Evolutionary conservation across 2,797 vertebrate species (phyloP), one percentile per base, ranked within the genome.

Genomic region (Tachyglossus aculeatus): DNA sequence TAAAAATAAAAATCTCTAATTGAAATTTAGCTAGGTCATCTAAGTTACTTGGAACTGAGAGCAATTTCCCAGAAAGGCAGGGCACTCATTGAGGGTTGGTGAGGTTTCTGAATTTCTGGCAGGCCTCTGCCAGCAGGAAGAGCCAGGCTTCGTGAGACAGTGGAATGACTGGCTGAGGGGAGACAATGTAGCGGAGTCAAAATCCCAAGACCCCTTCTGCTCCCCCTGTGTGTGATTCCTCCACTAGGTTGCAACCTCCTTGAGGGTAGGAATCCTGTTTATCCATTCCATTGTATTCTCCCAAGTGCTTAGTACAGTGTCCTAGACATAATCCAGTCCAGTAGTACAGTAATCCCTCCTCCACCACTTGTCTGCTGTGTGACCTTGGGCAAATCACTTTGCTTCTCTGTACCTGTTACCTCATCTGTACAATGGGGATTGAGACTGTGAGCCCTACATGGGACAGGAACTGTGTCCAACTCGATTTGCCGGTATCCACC

Each of bases 11-110:
- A 55, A 22, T 80, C 79, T 87, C 76, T 73, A 83, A 27, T 55
- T 73, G 72, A 84, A 85, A 83, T 44, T 64, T 58, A 74, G 22
- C 13, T 27, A 5, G 63, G 77, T 70, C 57, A 24, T 55, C 38
- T 31, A 41, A 24, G 62, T 65, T 43, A 60, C 53, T 29, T 75
- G 77, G 75, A 71, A 71, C 50, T 63, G 27, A 48, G 47, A 63
- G 41, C 41, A 40, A 7, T 21, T 33, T 50, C 72, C 9, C 40
- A 69, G 52, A 74, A 80, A 66, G 7, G n/a, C 15, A 66, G 60
- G 58, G 68, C 51, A 9, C 0, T 0, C 10, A 73, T 78, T 70
- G 9, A 0, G 63, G 44, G 48, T 34, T 77, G 57, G 14, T 21
- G 18, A 48, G 34, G 7, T n/a, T 38, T 41, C 61, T 70, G 44